A percentile compares a stretch with the other conserved stretches of the same genome.
Conservation (phyloP, 2,888 invertebrate species). For the Temnothorax ravouxi region DNA sequence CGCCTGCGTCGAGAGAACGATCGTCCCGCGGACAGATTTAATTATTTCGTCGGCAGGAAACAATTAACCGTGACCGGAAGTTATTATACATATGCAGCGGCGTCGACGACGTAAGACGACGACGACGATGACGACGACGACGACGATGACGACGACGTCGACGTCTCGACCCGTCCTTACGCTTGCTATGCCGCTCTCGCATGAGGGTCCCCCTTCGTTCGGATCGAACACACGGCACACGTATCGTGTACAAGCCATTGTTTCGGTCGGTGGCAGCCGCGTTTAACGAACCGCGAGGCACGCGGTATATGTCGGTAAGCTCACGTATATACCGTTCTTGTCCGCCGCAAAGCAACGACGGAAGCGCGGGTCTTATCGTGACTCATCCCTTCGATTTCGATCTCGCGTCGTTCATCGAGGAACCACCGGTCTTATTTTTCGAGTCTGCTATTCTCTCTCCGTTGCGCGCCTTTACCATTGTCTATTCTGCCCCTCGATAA, state of each 20-base stretch:
- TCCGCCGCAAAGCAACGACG: conserved; percentile 67
- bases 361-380: conserved; percentile 71
- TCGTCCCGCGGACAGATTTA: conserved; percentile 63
- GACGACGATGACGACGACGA: conserved; percentile 43
- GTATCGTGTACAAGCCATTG: conserved; percentile 77
- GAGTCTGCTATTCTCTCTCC: background rate
- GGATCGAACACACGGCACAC: conserved; percentile 75
- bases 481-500: background rate
- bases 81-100: conserved; percentile 69
- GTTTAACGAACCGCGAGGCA: conserved; percentile 77
- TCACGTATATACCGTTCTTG: conserved; percentile 74
- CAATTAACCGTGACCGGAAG: conserved; percentile 80
- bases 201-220: conserved; percentile 65
- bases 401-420: conserved; percentile 46
- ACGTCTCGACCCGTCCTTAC: conserved; percentile 43
- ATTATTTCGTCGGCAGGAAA: conserved; percentile 78
- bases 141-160: conserved; percentile 18
- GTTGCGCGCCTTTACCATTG: background rate
- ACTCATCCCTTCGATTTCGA: conserved; percentile 59
- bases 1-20: conserved; percentile 51
- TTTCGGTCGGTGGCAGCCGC: conserved; percentile 76
- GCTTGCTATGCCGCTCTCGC: conserved; percentile 73
- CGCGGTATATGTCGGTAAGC: conserved; percentile 71
- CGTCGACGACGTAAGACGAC: conserved; percentile 34
- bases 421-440: conserved; percentile 17